Conservation (phyloP, 1,140 invertebrate species). For the Lasioglossum baleicum region DNA sequence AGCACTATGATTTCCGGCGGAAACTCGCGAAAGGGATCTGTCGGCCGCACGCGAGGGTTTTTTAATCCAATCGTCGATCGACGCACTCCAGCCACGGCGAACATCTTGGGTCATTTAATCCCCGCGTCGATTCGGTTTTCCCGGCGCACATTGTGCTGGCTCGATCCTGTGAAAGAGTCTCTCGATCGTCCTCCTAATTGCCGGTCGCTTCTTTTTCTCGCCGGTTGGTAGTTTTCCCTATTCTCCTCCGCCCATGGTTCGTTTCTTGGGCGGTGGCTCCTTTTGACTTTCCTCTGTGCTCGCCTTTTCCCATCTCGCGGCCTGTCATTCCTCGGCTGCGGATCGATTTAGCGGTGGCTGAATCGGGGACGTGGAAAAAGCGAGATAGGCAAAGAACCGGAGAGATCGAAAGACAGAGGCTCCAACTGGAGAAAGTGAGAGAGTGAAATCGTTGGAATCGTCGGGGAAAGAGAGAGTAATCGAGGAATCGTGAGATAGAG, state of each 20-base stretch:
- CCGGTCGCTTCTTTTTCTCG: constrained; percentile 65
- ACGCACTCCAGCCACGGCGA: constrained; percentile 20
- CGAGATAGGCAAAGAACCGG: neutral
- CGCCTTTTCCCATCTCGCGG: constrained; percentile 29
- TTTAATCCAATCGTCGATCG: constrained; percentile 41
- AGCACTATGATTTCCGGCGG: too few relatives aligned
- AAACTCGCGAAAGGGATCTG: too few relatives aligned
- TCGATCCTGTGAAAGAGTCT: constrained; percentile 66
- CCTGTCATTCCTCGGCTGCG: constrained; percentile 22
- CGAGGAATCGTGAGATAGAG: neutral
- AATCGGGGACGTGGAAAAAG: constrained; percentile 12
- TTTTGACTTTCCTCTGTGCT: neutral
- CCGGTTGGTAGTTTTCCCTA: neutral
- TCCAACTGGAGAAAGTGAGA: too few relatives aligned
- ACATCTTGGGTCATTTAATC: constrained; percentile 51
- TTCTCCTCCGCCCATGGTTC: constrained; percentile 3
- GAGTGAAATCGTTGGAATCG: too few relatives aligned
- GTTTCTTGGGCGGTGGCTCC: neutral
- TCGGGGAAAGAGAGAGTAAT: too few relatives aligned
- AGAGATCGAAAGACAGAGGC: too few relatives aligned
- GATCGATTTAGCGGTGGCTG: constrained; percentile 32
- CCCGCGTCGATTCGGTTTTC: constrained; percentile 25
- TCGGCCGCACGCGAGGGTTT: neutral
- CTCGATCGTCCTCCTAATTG: constrained; percentile 76
- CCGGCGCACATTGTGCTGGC: constrained; percentile 29